phyloP scores from a whole-genome alignment of 2,797 vertebrate genomes.

The Setipinna tenuifilis region DNA sequence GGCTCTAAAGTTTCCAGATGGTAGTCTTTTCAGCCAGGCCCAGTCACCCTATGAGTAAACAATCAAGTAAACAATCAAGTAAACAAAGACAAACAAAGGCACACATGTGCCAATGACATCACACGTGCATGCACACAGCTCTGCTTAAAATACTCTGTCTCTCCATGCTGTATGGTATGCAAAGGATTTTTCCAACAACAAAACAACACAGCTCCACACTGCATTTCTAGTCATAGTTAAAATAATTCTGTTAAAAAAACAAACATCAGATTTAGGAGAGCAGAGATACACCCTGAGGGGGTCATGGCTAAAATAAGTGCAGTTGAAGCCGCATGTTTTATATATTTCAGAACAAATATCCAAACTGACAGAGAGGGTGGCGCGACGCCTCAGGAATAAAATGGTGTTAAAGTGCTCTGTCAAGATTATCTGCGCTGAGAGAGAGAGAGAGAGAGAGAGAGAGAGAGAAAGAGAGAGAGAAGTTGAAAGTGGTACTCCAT shows the following conservation, averaged over 20 bases:
- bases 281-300: not conserved
- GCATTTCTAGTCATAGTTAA: not conserved
- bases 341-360: slow-evolving; percentile 7
- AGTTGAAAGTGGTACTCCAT: not conserved
- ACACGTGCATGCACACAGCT: not conserved
- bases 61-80: slow-evolving; percentile 27
- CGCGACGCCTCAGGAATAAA: not conserved
- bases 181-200: not conserved
- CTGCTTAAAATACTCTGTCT: not conserved
- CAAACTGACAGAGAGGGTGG: slow-evolving; percentile 3
- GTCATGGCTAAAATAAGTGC: not conserved
- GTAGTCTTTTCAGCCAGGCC: slow-evolving; percentile 78
- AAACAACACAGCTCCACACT: not conserved
- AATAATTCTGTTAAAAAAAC: not conserved
- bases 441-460: not conserved
- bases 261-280: not conserved
- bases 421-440: slow-evolving; percentile 6
- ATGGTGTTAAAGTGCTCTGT: slow-evolving; percentile 17
- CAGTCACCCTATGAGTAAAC: slow-evolving; percentile 69
- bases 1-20: slow-evolving; percentile 56
- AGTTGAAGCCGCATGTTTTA: not conserved
- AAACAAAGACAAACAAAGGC: not conserved
- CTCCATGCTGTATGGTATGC: not conserved
- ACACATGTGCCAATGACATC: not conserved
- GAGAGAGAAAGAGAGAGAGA: not conserved